Conservation (phyloP, 2,888 invertebrate species). For the Heliconius erato region DNA sequence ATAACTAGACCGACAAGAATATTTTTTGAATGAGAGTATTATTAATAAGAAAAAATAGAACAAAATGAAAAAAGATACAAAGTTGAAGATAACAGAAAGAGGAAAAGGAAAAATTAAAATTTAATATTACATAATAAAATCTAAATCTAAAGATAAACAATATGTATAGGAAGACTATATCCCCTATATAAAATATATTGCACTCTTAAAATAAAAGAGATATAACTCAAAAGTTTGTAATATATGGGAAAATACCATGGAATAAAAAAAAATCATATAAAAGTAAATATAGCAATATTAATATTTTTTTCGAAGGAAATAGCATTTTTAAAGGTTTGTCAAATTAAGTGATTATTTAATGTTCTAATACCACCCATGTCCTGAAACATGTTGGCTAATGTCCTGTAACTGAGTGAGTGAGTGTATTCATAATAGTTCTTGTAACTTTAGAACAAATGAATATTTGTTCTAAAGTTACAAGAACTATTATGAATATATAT, state of each 20-base stretch:
- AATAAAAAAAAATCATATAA: neutral
- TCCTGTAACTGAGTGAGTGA: too few species aligned
- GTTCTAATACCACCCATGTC: too few species aligned
- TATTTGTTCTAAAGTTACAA: too few species aligned
- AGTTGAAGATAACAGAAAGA: neutral
- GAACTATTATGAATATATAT: too few species aligned
- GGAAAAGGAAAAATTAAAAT: neutral
- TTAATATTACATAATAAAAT: neutral
- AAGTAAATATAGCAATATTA: too few species aligned
- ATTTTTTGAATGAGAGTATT: neutral
- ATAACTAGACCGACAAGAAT: neutral
- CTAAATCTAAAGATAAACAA: neutral
- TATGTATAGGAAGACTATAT: conserved; percentile 6
- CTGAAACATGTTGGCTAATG: too few species aligned
- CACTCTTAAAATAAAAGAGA: neutral
- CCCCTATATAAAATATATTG: neutral
- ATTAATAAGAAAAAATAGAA: neutral
- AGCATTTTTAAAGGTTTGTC: too few species aligned
- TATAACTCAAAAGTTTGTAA: neutral
- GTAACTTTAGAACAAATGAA: too few species aligned
- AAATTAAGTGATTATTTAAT: too few species aligned
- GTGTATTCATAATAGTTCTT: too few species aligned
- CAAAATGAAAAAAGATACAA: neutral
- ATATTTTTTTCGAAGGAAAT: too few species aligned
- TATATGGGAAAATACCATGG: neutral